phyloP scores from a whole-genome alignment of 2,797 vertebrate species.

The Pseudomugil tenellus region DNA sequence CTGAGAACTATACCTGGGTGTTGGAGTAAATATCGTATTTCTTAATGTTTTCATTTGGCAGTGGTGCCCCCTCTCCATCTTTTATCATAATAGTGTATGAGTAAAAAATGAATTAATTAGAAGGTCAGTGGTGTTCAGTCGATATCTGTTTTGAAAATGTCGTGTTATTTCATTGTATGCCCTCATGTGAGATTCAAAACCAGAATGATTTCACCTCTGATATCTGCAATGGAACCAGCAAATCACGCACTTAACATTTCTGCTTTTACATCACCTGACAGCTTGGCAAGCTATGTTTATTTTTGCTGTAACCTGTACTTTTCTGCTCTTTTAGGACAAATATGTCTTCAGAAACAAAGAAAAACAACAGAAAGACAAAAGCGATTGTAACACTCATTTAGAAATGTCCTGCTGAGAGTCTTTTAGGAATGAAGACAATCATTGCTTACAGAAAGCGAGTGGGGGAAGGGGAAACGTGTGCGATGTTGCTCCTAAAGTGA shows the following conservation, averaged over 20 bases:
- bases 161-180: constrained; percentile 27
- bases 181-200: constrained; percentile 18
- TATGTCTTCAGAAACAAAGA: not conserved
- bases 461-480: no score
- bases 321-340: not conserved
- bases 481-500: not conserved
- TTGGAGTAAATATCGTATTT: not conserved
- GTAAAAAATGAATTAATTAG: constrained; percentile 33
- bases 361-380: constrained; percentile 7
- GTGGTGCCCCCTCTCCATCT: constrained; percentile 5
- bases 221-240: constrained; percentile 26
- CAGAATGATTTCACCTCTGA: constrained; percentile 33
- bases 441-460: not conserved
- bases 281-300: constrained; percentile 1
- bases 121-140: constrained; percentile 46
- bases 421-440: constrained; percentile 18
- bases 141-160: constrained; percentile 35
- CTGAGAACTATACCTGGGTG: not conserved
- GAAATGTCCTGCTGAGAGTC: constrained; percentile 30
- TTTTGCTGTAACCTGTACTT: constrained; percentile 4
- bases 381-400: constrained; percentile 28
- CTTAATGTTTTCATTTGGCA: not conserved
- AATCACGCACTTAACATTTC: constrained; percentile 42
- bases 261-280: constrained; percentile 15
- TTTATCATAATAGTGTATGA: constrained; percentile 34